A percentile compares a stretch with the other conserved stretches of the same genome.
These are phyloP conservation scores for Cataglyphis rosenhaueri DNA, from an alignment of 2,888 invertebrate species.

Conservation along the genomic window DNA sequence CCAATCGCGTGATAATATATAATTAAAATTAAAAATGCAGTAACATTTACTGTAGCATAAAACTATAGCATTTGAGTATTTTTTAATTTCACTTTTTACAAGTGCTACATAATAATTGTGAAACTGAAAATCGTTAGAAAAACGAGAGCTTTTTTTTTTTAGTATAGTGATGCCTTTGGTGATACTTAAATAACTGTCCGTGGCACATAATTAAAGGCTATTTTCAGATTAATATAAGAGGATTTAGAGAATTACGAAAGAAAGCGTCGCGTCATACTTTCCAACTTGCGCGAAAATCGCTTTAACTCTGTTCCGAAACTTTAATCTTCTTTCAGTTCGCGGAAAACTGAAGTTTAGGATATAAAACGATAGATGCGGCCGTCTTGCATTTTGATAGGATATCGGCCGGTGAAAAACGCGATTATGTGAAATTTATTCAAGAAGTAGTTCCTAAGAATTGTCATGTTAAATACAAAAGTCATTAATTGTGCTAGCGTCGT, in stretches of 20 bases:
- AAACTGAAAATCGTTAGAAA: neutral
- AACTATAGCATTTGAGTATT: neutral
- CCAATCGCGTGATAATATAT: neutral
- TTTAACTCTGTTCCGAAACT: conserved; percentile 64
- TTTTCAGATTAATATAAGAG: conserved; percentile 59
- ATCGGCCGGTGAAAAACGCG: conserved; percentile 60
- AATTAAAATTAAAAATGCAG: neutral
- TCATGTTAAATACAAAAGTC: conserved; percentile 23
- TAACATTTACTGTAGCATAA: too few relatives aligned
- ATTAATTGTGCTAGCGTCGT: conserved; percentile 36
- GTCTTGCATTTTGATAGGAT: conserved; percentile 67
- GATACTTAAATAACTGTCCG: conserved; percentile 44
- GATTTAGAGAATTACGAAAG: conserved; percentile 60
- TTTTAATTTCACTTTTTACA: neutral
- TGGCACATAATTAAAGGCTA: conserved; percentile 46
- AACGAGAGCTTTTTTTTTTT: neutral
- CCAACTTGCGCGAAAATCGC: conserved; percentile 64
- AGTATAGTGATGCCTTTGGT: neutral
- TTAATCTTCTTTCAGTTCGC: conserved; percentile 71
- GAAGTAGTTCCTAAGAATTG: conserved; percentile 47
- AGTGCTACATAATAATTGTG: neutral
- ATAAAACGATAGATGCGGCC: conserved; percentile 57
- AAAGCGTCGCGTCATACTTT: conserved; percentile 63
- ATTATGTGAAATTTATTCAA: conserved; percentile 65
- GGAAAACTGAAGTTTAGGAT: conserved; percentile 54